These are phyloP conservation scores for Myiozetetes cayanensis DNA, from an alignment of 2,113 vertebrate genomes.

Conservation along the genomic window DNA sequence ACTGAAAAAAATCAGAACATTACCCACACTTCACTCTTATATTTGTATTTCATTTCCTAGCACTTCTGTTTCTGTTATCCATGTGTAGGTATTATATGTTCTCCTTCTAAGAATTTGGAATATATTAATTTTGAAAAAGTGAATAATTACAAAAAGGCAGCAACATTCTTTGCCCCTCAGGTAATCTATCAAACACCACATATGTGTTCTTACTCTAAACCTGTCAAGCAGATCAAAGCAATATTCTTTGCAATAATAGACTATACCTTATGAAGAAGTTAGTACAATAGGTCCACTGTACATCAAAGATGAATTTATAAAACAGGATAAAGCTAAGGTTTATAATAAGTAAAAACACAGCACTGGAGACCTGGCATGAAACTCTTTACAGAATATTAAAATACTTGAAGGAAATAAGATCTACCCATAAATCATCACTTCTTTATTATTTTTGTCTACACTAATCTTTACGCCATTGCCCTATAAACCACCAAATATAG, in stretches of 20 bases:
- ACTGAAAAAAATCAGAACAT: not conserved
- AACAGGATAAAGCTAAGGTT: constrained; percentile 18
- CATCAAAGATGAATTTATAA: constrained; percentile 59
- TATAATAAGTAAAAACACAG: constrained; percentile 36
- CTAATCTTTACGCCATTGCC: not conserved
- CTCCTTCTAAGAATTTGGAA: constrained; percentile 21
- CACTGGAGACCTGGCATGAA: not conserved
- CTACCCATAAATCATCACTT: constrained; percentile 1
- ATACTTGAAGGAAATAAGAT: not conserved
- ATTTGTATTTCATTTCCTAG: not conserved
- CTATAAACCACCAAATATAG: not conserved
- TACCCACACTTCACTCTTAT: not conserved
- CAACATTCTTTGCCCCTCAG: constrained; percentile 29
- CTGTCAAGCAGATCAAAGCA: constrained; percentile 65
- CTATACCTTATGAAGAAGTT: constrained; percentile 27
- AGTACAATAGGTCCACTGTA: constrained; percentile 37
- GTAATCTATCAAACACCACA: constrained; percentile 55
- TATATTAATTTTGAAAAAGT: constrained; percentile 48
- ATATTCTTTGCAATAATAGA: constrained; percentile 36
- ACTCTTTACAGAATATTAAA: constrained; percentile 23
- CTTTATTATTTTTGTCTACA: not conserved
- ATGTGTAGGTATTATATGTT: not conserved
- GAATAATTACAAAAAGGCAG: constrained; percentile 60
- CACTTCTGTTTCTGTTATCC: constrained; percentile 35
- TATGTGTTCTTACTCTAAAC: constrained; percentile 33